A percentile compares a stretch with the other conserved stretches of the same genome.
These are phyloP conservation scores for Cochlearius cochlearius DNA, from an alignment of 2,113 vertebrate species.

Conservation along the genomic window DNA sequence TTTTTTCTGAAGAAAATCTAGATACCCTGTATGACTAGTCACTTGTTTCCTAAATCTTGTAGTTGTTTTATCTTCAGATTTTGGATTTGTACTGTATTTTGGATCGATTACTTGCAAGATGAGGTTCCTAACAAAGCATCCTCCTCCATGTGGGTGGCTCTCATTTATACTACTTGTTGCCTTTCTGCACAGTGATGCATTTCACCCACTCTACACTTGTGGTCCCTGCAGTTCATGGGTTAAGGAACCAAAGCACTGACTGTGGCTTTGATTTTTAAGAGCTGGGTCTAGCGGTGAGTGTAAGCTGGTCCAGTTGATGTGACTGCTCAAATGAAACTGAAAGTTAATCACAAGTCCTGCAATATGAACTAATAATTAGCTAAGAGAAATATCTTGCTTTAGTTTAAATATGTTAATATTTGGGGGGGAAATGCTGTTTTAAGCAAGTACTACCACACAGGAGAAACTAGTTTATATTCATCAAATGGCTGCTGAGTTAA, in stretches of 20 bases:
- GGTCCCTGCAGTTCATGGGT: not conserved
- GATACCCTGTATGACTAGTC: not conserved
- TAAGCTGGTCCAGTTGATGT: not conserved
- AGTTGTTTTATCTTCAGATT: not conserved
- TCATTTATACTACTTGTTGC: not conserved
- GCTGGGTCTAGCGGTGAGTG: not conserved
- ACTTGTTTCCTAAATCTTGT: not conserved
- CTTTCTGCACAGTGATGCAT: not conserved
- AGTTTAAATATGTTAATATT: not conserved
- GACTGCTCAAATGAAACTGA: not conserved
- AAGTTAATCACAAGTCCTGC: not conserved
- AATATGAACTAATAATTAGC: not conserved
- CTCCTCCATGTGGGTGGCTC: not conserved
- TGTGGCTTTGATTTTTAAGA: not conserved
- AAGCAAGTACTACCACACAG: not conserved
- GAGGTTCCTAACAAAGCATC: not conserved
- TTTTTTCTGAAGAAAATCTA: not conserved
- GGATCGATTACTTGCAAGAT: not conserved
- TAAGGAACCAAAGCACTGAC: not conserved
- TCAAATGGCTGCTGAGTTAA: not conserved
- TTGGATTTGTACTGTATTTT: not conserved
- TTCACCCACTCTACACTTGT: rapidly evolving
- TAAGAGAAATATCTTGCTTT: not conserved
- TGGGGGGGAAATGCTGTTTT: not conserved
- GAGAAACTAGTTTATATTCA: not conserved